A percentile compares a stretch with the other conserved stretches of the same genome.
Conservation (phyloP, 2,888 invertebrate species). For the Ellobium chinense region DNA sequence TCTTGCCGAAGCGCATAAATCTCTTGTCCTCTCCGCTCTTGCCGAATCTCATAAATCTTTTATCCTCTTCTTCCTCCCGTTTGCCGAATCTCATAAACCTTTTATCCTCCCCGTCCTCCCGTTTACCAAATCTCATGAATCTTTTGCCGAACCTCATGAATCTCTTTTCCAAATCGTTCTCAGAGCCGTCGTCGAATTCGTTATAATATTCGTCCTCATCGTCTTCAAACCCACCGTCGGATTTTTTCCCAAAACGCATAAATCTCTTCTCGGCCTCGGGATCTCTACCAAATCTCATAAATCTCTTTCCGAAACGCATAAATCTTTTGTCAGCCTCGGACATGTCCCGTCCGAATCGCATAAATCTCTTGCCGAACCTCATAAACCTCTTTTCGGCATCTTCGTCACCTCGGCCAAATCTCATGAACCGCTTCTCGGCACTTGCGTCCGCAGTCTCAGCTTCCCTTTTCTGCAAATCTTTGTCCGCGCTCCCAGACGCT, state of each 20-base stretch:
- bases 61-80: slow-evolving; percentile 48
- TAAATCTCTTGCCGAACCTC: slow-evolving; percentile 61
- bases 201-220: neutral
- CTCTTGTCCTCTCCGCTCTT: slow-evolving; percentile 56
- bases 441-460: slow-evolving; percentile 36
- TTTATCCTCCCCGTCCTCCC: slow-evolving; percentile 34
- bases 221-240: neutral
- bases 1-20: slow-evolving; percentile 63
- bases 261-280: neutral
- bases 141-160: slow-evolving; percentile 71
- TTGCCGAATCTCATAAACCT: slow-evolving; percentile 56
- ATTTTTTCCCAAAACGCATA: neutral
- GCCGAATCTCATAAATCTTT: slow-evolving; percentile 65
- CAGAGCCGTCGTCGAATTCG: slow-evolving; percentile 26
- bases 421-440: slow-evolving; percentile 69
- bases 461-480: slow-evolving; percentile 35
- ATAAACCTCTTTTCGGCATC: slow-evolving; percentile 61
- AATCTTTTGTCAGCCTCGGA: slow-evolving; percentile 49
- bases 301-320: slow-evolving; percentile 52
- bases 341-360: slow-evolving; percentile 58
- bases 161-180: slow-evolving; percentile 57
- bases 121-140: slow-evolving; percentile 68
- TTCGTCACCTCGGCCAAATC: slow-evolving; percentile 61
- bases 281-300: neutral
- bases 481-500: slow-evolving; percentile 20